Evolutionary conservation across 2,888 invertebrate genomes (phyloP).

Genomic region (Sinohyriopsis cumingii): DNA sequence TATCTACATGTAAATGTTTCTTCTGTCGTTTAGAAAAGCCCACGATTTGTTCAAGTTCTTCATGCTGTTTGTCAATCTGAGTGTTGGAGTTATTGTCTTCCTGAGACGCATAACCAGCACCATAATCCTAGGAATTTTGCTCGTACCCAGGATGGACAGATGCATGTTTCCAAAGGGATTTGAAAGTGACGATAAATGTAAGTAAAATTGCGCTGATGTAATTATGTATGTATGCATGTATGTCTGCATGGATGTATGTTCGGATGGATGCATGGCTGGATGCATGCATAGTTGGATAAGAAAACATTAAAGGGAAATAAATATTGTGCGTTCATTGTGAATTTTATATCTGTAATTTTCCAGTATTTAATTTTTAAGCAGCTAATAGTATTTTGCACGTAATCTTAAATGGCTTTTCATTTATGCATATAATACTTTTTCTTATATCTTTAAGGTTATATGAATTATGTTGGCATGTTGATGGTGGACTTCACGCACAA

Average conservation of each 20-base stretch:
- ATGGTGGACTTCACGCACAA: slow-evolving; percentile 34
- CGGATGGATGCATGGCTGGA: too few relatives aligned
- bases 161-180: slow-evolving; percentile 26
- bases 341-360: too few relatives aligned
- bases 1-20: background rate
- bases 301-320: too few relatives aligned
- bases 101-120: slow-evolving; percentile 24
- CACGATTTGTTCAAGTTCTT: slow-evolving; percentile 35
- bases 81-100: slow-evolving; percentile 28
- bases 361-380: too few relatives aligned
- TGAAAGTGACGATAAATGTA: slow-evolving; percentile 31
- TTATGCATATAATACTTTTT: too few relatives aligned
- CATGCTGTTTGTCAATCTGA: slow-evolving; percentile 32
- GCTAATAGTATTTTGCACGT: too few relatives aligned
- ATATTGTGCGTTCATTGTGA: too few relatives aligned
- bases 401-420: too few relatives aligned
- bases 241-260: too few relatives aligned
- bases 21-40: slow-evolving; percentile 19
- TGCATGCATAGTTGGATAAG: too few relatives aligned
- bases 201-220: background rate
- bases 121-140: slow-evolving; percentile 25
- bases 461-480: slow-evolving; percentile 31
- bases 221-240: too few relatives aligned
- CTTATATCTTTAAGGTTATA: slow-evolving; percentile 21
- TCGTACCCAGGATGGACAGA: slow-evolving; percentile 29